These are phyloP conservation scores for Cephalotes varians DNA, from an alignment of 2,888 invertebrate genomes.

Conservation along the genomic window DNA sequence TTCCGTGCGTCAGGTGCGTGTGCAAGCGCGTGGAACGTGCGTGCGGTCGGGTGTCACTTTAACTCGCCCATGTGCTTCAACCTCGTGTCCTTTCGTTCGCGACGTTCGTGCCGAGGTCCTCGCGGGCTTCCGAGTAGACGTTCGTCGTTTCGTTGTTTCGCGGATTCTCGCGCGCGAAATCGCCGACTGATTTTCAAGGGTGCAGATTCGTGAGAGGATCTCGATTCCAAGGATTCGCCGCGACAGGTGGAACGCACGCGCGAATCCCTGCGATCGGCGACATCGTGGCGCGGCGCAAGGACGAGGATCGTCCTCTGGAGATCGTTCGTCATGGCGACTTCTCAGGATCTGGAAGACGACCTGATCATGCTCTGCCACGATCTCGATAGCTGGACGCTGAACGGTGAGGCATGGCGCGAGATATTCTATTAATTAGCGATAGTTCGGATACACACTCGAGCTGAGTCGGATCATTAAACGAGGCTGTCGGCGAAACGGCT, in stretches of 20 bases:
- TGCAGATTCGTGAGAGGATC: neutral
- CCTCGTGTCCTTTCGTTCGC: slow-evolving; percentile 43
- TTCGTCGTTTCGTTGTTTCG: neutral
- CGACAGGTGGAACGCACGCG: neutral
- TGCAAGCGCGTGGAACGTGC: neutral
- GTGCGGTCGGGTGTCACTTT: slow-evolving; percentile 69
- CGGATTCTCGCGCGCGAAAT: neutral
- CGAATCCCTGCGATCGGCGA: slow-evolving; percentile 36
- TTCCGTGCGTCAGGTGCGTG: slow-evolving; percentile 43
- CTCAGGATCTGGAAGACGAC: slow-evolving; percentile 89
- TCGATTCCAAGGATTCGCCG: neutral
- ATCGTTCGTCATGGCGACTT: slow-evolving; percentile 87
- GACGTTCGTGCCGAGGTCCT: slow-evolving; percentile 1
- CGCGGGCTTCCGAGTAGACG: neutral
- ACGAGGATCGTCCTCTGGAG: neutral
- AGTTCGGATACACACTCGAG: neutral
- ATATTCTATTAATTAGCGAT: neutral
- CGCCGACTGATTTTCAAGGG: neutral
- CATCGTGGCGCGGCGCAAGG: slow-evolving; percentile 14
- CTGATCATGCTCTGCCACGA: slow-evolving; percentile 89
- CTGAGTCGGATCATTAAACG: neutral
- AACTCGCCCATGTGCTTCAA: slow-evolving; percentile 58
- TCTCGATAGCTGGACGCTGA: slow-evolving; percentile 88
- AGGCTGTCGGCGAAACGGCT: neutral
- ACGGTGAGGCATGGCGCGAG: slow-evolving; percentile 86